Evolutionary conservation across 2,113 vertebrate genomes (phyloP), one percentile per base, ranked within the genome.

Genomic region (Dryoscopus gambensis): DNA sequence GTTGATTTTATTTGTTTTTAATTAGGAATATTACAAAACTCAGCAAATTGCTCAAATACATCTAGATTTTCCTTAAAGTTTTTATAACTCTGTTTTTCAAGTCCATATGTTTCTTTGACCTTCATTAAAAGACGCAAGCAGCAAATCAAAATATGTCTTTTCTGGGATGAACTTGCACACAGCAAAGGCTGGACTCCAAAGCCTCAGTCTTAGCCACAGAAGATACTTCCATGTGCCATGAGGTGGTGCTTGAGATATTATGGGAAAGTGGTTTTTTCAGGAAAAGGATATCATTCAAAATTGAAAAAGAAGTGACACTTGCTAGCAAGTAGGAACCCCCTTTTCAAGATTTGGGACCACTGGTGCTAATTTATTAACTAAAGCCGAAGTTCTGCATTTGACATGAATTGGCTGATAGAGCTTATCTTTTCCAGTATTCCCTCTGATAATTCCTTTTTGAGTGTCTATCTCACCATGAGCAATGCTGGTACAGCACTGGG

Each of bases 21-120:
- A 75, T 90, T 90, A 92, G 52, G 55, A 96, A 89, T 95, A 60
- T 95, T 95, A 81, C 23, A 84, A 86, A 95, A 91, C 52, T 74
- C 33, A 3, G 59, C 63, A 77, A 91, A 78, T 86, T 77, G 64
- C 82, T 97, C 27, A 22, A 84, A 90, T 78, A 17, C 22, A 42
- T 93, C 44, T 90, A 64, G 71, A 52, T 90, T 93, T 94, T 79
- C 88, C 76, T 82, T 67, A 21, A 83, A 83, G 49, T 21, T 94
- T 92, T 95, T 96, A 71, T 56, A 77, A 71, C n/a, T 90, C 79
- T 77, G 44, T 90, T 93, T 96, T 86, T 46, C 42, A 68, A 81
- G 69, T 53, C 56, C 44, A 2, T 92, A 25, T 65, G n/a, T 74
- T 93, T 85, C 73, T 90, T 60, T 74, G 83, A 87, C 83, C 73